Evolutionary conservation across 2,888 invertebrate species (phyloP), one percentile per base, ranked within the genome.

Genomic region (Coelinius sp.): DNA sequence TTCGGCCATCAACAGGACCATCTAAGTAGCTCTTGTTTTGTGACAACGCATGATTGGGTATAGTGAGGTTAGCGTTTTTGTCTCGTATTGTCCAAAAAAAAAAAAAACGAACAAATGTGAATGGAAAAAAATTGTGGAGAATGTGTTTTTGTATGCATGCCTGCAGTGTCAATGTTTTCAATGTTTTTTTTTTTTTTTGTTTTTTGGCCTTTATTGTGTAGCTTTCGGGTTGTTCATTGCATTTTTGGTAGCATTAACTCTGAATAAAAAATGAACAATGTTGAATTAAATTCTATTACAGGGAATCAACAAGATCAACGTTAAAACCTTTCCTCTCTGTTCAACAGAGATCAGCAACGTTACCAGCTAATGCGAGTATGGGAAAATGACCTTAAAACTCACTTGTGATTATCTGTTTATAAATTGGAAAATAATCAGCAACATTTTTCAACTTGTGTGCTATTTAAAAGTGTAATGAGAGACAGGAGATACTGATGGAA

Each of bases 341-440:
- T 79, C 91, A 92, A 88, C 95, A 95, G 90, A 93, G 95, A 89
- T 95, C 95, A 85, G 95, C 95, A 78, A 96, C 96, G 81, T 91
- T 96, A 88, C 96, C 96, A 84, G 94, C 94, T 85, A 94, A 94
- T 90, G 93, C 94, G 81, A 90, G 94, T 87, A 92, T 91, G 89
- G 91, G 92, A 75, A 88, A 88, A 84, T 88, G 86, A 88, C 80
- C 80, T 77, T 77, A 73, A 73, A 67, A 75, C 46, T 52, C 56
- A 66, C 68, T 62, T 38, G 17, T 56, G 27, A 66, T 71, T 67
- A n/a, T 10, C 24, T 22, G n/a, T n/a, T n/a, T n/a, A n/a, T n/a
- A n/a, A n/a, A n/a, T n/a, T n/a, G n/a, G n/a, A n/a, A n/a, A 5
- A 4, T 17, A 31, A 38, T 41, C 1, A 56, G 22, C 7, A 38